A percentile compares a stretch with the other conserved stretches of the same genome.
phyloP scores from a whole-genome alignment of 2,113 vertebrate genomes.

The Neolamprologus cancellatus region DNA sequence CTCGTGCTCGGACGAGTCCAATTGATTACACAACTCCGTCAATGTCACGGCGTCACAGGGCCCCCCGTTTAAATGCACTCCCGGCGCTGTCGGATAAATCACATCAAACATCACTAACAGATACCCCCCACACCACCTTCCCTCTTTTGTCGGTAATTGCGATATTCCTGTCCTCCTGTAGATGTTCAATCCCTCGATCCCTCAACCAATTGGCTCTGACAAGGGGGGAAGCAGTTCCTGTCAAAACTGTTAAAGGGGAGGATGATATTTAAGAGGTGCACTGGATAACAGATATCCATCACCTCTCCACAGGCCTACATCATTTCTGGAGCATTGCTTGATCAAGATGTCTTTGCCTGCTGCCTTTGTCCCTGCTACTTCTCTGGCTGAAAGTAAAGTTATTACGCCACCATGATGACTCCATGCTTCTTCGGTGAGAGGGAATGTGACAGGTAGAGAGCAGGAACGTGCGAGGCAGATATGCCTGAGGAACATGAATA shows the following conservation, averaged over 20 bases:
- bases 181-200: constrained; percentile 72
- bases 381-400: constrained; percentile 29
- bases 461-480: constrained; percentile 12
- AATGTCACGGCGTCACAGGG: constrained; percentile 82
- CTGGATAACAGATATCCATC: constrained; percentile 59
- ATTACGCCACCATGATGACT: constrained; percentile 33
- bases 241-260: constrained; percentile 69
- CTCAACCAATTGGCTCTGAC: constrained; percentile 77
- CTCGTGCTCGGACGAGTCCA: constrained; percentile 75
- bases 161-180: constrained; percentile 77
- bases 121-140: constrained; percentile 54
- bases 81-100: constrained; percentile 80
- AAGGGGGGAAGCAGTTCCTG: constrained; percentile 73
- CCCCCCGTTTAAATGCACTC: constrained; percentile 74
- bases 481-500: constrained; percentile 63
- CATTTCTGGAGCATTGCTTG: constrained; percentile 11
- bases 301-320: constrained; percentile 18
- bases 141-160: constrained; percentile 87
- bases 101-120: constrained; percentile 83
- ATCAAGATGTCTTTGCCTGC: constrained; percentile 47
- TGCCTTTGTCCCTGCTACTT: neutral
- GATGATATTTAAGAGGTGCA: constrained; percentile 60
- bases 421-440: constrained; percentile 34
- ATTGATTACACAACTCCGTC: constrained; percentile 91
- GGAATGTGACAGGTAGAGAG: constrained; percentile 53